These are phyloP conservation scores for Molorchus minor DNA, from an alignment of 2,888 invertebrate genomes.

Conservation along the genomic window DNA sequence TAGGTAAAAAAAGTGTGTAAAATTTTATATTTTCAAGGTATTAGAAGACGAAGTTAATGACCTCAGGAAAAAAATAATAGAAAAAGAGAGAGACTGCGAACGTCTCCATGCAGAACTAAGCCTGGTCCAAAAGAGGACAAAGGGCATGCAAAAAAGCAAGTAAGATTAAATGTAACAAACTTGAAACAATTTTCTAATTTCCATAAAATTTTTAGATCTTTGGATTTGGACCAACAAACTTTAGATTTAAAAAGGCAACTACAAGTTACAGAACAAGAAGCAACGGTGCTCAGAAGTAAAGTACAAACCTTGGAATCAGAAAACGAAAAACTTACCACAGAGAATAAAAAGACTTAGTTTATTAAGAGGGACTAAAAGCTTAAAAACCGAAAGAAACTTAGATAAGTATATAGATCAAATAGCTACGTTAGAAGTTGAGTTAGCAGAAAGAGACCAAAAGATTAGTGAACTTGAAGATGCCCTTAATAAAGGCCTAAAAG, in stretches of 20 bases:
- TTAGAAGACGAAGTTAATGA: conserved; percentile 79
- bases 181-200: neutral
- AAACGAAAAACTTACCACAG: conserved; percentile 77
- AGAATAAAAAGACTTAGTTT: conserved; percentile 78
- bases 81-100: conserved; percentile 85
- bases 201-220: conserved; percentile 63
- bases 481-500: neutral
- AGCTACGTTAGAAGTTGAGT: conserved; percentile 69
- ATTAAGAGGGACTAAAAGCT: conserved; percentile 66
- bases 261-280: conserved; percentile 81
- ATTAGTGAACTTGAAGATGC: conserved; percentile 66
- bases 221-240: conserved; percentile 71
- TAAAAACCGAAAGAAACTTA: conserved; percentile 66
- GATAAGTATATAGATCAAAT: conserved; percentile 72
- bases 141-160: conserved; percentile 73
- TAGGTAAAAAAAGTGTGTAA: neutral
- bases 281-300: conserved; percentile 73
- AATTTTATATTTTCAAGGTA: no score
- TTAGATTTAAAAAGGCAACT: conserved; percentile 78
- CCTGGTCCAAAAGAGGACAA: conserved; percentile 68
- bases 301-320: conserved; percentile 76
- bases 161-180: conserved; percentile 59
- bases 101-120: conserved; percentile 77
- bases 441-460: conserved; percentile 69
- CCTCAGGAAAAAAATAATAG: conserved; percentile 78